These are phyloP conservation scores for Trichopria drosophilae DNA, from an alignment of 2,888 invertebrate genomes.

Conservation along the genomic window DNA sequence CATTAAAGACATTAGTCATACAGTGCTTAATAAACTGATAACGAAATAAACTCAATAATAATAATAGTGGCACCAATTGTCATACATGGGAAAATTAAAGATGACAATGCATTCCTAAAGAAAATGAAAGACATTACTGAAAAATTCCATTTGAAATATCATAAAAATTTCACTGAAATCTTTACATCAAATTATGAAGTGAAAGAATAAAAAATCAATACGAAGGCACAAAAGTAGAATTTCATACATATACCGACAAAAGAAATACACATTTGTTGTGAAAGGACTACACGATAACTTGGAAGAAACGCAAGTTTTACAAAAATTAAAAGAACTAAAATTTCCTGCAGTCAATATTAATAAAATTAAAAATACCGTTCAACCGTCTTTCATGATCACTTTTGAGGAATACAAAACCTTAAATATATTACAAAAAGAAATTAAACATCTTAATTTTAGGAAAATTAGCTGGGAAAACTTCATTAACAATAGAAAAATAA, in stretches of 20 bases:
- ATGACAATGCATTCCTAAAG: conserved; percentile 11
- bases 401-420: conserved; percentile 18
- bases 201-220: no score
- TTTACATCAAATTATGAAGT: conserved; percentile 1
- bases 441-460: conserved; percentile 15
- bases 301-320: conserved; percentile 17
- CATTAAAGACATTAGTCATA: no score
- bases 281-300: no score
- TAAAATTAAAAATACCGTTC: no score
- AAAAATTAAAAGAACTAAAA: conserved; percentile 29
- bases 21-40: no score
- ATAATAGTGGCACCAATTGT: conserved; percentile 19
- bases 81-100: conserved; percentile 9
- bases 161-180: no score
- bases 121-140: conserved; percentile 3
- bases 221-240: no score
- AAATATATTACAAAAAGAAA: conserved; percentile 18
- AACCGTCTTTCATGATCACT: conserved; percentile 27
- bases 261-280: no score
- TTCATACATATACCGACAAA: no score
- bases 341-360: no score
- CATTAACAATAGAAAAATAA: conserved; percentile 34
- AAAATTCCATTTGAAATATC: conserved; percentile 17
- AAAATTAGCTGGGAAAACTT: conserved; percentile 37
- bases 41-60: no score